Conservation (phyloP, 2,888 invertebrate species). For the Cylloceria caligata region DNA sequence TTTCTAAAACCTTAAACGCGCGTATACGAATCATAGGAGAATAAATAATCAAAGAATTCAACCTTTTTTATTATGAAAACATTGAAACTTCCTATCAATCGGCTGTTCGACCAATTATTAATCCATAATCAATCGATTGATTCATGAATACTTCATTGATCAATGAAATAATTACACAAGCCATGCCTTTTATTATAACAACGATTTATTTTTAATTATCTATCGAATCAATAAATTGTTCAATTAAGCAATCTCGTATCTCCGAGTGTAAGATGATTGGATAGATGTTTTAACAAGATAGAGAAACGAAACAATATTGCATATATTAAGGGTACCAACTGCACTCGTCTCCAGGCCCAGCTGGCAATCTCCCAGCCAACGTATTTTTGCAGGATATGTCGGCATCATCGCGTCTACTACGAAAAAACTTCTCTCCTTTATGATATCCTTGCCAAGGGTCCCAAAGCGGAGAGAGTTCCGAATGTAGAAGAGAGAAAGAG, state of each 20-base stretch:
- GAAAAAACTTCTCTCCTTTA: constrained; percentile 65
- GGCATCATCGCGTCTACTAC: constrained; percentile 64
- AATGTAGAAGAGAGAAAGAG: too few relatives aligned
- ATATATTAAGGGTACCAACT: neutral
- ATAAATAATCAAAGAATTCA: neutral
- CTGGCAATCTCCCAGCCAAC: constrained; percentile 41
- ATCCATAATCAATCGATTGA: neutral
- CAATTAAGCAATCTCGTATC: too few relatives aligned
- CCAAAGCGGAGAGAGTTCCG: constrained; percentile 42
- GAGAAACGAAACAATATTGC: neutral
- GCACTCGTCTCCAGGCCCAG: neutral
- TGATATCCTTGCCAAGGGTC: constrained; percentile 58
- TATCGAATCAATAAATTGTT: too few relatives aligned
- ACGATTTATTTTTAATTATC: too few relatives aligned
- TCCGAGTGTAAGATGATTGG: neutral
- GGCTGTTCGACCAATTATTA: neutral
- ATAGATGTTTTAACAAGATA: neutral
- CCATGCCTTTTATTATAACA: too few relatives aligned
- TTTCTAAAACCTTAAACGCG: neutral
- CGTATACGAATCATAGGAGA: neutral
- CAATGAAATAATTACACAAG: neutral
- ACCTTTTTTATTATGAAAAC: neutral
- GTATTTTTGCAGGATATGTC: constrained; percentile 65
- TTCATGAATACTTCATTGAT: too few relatives aligned
- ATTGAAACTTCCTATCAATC: too few relatives aligned